Conservation (phyloP, 1,140 invertebrate species). For the Macrobrachium nipponense region DNA sequence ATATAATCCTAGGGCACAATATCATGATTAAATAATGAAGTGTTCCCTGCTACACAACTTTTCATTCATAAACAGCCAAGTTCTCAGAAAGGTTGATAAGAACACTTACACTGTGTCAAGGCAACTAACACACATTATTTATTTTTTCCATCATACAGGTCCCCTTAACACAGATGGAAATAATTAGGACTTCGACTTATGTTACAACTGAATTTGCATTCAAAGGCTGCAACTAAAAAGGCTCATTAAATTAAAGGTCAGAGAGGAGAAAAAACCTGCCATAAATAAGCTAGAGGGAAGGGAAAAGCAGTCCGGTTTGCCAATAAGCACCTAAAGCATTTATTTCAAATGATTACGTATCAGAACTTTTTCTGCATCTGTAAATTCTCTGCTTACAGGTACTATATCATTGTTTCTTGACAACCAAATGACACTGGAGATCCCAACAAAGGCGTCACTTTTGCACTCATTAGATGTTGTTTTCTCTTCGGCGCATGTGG, state of each 20-base stretch:
- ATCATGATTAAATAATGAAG: conserved; percentile 29
- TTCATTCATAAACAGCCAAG: conserved; percentile 40
- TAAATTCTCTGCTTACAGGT: background rate
- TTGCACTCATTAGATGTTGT: background rate
- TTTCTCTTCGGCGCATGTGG: conserved; percentile 47
- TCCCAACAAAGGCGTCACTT: too few species aligned
- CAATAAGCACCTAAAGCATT: conserved; percentile 55
- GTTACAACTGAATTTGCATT: background rate
- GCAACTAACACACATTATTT: conserved; percentile 5
- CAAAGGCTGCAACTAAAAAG: conserved; percentile 10
- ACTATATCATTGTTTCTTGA: background rate
- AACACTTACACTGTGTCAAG: conserved; percentile 36
- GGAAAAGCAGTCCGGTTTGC: conserved; percentile 38
- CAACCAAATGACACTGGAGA: background rate
- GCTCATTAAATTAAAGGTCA: background rate
- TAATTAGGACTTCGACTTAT: background rate
- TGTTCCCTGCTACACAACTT: conserved; percentile 30
- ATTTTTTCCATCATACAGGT: background rate
- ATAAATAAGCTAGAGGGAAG: conserved; percentile 21
- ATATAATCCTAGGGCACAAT: conserved; percentile 37
- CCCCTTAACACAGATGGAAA: conserved; percentile 14
- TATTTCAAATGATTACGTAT: conserved; percentile 32
- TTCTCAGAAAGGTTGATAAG: conserved; percentile 26
- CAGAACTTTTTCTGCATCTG: conserved; percentile 7
- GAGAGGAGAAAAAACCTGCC: conserved; percentile 22